A percentile compares a stretch with the other conserved stretches of the same genome.
These are phyloP conservation scores for Labrus mixtus DNA, from an alignment of 2,113 vertebrate genomes.

Conservation along the genomic window DNA sequence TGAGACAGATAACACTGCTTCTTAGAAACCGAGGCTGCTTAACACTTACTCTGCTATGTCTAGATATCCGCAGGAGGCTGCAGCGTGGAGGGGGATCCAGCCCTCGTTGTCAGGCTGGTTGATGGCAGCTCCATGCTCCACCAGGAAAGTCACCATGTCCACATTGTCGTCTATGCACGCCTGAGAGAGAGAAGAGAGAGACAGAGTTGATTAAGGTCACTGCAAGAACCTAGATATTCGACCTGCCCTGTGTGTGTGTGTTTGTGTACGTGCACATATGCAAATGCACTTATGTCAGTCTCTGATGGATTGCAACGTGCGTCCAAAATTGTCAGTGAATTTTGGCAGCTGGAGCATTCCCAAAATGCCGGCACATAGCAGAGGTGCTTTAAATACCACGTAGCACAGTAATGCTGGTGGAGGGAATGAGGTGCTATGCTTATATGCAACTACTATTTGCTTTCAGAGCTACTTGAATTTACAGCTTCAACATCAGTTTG, in stretches of 20 bases:
- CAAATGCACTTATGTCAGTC: slow-evolving; percentile 1
- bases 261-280: not conserved
- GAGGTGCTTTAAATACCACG: slow-evolving; percentile 66
- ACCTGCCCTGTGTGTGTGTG: not conserved
- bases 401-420: slow-evolving; percentile 36
- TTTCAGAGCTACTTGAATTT: not conserved
- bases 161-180: slow-evolving; percentile 99
- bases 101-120: slow-evolving; percentile 99
- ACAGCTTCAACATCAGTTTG: not conserved
- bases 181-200: slow-evolving; percentile 74
- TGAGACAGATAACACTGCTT: slow-evolving; percentile 26
- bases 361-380: slow-evolving; percentile 63
- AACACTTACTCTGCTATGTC: slow-evolving; percentile 97
- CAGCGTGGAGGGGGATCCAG: slow-evolving; percentile 99
- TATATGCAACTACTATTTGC: not conserved
- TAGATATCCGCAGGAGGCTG: slow-evolving; percentile 97
- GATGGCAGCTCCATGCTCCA: slow-evolving; percentile 97
- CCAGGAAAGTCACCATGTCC: slow-evolving; percentile 99
- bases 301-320: slow-evolving; percentile 31
- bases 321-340: slow-evolving; percentile 51
- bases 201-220: slow-evolving; percentile 8
- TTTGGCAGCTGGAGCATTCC: slow-evolving; percentile 61
- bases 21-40: not conserved
- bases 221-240: not conserved
- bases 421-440: not conserved